Evolutionary conservation across 2,888 invertebrate species (phyloP).

Genomic region (Caenorhabditis uteleia): DNA sequence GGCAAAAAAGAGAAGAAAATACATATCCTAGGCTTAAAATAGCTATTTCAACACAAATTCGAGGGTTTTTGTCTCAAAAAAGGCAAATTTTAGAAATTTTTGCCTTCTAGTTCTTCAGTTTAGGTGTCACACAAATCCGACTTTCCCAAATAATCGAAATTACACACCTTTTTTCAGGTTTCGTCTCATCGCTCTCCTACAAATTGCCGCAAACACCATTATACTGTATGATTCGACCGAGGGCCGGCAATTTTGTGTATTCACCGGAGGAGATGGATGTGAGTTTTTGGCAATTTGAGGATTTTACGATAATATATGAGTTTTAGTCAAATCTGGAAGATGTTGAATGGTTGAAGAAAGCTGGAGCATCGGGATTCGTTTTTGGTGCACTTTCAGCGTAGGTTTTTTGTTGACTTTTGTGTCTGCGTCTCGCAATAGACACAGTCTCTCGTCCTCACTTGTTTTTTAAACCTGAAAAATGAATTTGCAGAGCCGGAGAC

Average conservation of each 20-base stretch:
- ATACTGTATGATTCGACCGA: constrained; percentile 45
- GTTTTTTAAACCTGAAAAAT: background rate
- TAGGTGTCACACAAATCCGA: constrained; percentile 14
- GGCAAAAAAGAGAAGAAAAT: too few relatives aligned
- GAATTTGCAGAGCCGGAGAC: constrained; percentile 24
- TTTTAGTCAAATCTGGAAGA: constrained; percentile 20
- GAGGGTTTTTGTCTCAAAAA: background rate
- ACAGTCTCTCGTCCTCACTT: background rate
- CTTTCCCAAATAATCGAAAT: too few relatives aligned
- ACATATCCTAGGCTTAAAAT: too few relatives aligned
- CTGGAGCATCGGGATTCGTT: constrained; percentile 50
- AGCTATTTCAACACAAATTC: background rate
- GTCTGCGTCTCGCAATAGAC: too few relatives aligned
- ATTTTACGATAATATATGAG: background rate
- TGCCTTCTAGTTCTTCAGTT: constrained; percentile 14
- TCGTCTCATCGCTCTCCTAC: constrained; percentile 28
- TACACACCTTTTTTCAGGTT: constrained; percentile 41
- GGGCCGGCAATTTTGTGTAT: constrained; percentile 50
- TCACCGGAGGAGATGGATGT: constrained; percentile 28
- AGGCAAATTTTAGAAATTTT: too few relatives aligned
- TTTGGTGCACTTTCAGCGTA: constrained; percentile 46
- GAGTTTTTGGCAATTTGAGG: background rate
- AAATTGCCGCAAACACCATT: constrained; percentile 23
- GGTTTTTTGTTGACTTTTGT: constrained; percentile 5
- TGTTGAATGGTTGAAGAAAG: constrained; percentile 39